Evolutionary conservation across 2,888 invertebrate genomes (phyloP).

Genomic region (Pachydiplax longipennis): DNA sequence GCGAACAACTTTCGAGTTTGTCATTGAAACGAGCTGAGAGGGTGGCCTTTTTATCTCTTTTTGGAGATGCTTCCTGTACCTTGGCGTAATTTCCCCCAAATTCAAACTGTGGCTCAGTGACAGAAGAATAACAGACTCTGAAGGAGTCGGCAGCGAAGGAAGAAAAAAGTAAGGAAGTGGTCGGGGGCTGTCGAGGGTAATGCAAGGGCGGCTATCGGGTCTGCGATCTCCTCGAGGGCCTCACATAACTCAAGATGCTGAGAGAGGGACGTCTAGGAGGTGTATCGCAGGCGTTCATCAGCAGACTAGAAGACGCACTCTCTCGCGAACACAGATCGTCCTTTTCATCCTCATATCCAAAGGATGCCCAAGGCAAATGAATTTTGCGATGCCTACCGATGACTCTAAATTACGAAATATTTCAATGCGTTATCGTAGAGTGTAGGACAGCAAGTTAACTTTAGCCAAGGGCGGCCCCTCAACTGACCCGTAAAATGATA

Average conservation of each 20-base stretch:
- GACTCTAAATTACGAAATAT: too few species aligned
- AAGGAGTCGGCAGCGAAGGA: neutral
- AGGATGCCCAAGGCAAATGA: too few species aligned
- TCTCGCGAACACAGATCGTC: neutral
- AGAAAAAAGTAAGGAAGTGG: neutral
- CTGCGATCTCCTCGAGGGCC: slow-evolving; percentile 34
- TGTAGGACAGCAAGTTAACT: too few species aligned
- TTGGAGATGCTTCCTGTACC: neutral
- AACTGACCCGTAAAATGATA: too few species aligned
- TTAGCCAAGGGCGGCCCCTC: too few species aligned
- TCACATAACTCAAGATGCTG: slow-evolving; percentile 25
- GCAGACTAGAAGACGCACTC: slow-evolving; percentile 23
- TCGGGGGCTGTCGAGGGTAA: neutral
- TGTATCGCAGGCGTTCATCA: slow-evolving; percentile 50
- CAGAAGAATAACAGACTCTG: neutral
- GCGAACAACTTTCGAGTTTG: too few species aligned
- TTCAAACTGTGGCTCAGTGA: neutral
- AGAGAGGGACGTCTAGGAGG: slow-evolving; percentile 53
- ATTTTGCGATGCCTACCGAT: too few species aligned
- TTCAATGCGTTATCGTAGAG: too few species aligned
- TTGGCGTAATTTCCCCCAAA: neutral
- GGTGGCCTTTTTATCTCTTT: neutral
- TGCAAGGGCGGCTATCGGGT: neutral
- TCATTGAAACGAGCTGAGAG: too few species aligned
- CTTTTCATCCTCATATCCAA: too few species aligned